Base-by-base conservation (phyloP, 2,113 vertebrate genomes). In the Apaloderma vittatum region DNA sequence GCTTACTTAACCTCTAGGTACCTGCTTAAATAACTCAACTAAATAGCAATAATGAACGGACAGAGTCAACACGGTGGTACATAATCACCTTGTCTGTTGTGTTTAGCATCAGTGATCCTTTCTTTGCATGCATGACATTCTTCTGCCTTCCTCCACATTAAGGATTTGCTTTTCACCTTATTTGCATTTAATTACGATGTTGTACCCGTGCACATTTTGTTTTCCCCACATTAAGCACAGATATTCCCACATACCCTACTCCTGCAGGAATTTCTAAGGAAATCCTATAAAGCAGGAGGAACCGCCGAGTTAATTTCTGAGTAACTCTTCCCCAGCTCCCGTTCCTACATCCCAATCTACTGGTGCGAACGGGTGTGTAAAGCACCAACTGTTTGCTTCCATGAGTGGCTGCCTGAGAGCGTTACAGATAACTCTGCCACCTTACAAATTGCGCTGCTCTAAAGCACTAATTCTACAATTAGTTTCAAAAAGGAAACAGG, bases 1-100 rank as follows among this genome's bases (percentile, higher is more conserved):
- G 96, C 95, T 96, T 98, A 88, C 85, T 98, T 98, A 98, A 98
- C 95, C 97, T 97, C 92, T 94, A 97, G 96, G 96, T 98, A 97
- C 87, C 77, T 32, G 12, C 93, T 97, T 95, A 97, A 96, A 92
- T 94, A 96, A 96, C 96, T 92, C 95, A 94, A 90, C 97, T 98
- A 98, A 98, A 97, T 90, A 96, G 96, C 96, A 97, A 98, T 97
- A 98, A 97, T 96, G 96, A 97, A 96, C 63, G 75, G 81, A 74
- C 94, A 97, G 97, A 98, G 95, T 95, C 97, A 97, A 97, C 95
- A 93, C 93, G 66, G 91, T 30, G 93, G 85, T 92, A 95, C 96
- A 93, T 97, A 98, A 97, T 97, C 94, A 94, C 95, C 96, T 94
- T 97, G 97, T 97, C 97, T 95, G 86, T 97, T 96, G 93, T 95